These are phyloP conservation scores for Homalodisca vitripennis DNA, from an alignment of 1,140 invertebrate genomes.

Conservation along the genomic window DNA sequence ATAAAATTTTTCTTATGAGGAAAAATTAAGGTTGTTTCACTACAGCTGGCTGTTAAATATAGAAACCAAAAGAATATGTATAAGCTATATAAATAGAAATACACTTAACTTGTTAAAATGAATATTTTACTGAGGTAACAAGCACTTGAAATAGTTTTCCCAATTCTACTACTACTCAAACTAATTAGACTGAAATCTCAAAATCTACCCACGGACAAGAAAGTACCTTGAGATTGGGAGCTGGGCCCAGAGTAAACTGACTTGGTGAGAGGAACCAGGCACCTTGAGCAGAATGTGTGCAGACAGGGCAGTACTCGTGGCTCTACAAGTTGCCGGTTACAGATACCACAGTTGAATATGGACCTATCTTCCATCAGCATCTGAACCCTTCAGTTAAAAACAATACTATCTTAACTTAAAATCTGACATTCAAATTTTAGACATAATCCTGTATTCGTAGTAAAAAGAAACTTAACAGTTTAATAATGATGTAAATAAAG, in stretches of 20 bases:
- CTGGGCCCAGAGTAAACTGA: neutral
- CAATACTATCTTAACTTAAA: neutral
- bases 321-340: conserved; percentile 51
- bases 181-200: neutral
- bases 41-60: too few relatives aligned
- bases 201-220: too few relatives aligned
- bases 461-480: neutral
- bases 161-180: too few relatives aligned
- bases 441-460: neutral
- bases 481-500: neutral
- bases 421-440: neutral
- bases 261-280: conserved; percentile 45
- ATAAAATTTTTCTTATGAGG: too few relatives aligned
- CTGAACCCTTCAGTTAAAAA: neutral
- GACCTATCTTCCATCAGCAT: neutral
- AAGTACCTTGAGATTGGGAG: conserved; percentile 24
- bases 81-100: too few relatives aligned
- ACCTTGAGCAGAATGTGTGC: conserved; percentile 58
- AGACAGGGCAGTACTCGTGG: conserved; percentile 57
- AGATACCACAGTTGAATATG: conserved; percentile 52
- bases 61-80: too few relatives aligned
- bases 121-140: too few relatives aligned
- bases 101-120: too few relatives aligned
- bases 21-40: too few relatives aligned
- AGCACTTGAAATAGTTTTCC: too few relatives aligned